phyloP scores from a whole-genome alignment of 2,797 vertebrate genomes.

The Trachops cirrhosus region DNA sequence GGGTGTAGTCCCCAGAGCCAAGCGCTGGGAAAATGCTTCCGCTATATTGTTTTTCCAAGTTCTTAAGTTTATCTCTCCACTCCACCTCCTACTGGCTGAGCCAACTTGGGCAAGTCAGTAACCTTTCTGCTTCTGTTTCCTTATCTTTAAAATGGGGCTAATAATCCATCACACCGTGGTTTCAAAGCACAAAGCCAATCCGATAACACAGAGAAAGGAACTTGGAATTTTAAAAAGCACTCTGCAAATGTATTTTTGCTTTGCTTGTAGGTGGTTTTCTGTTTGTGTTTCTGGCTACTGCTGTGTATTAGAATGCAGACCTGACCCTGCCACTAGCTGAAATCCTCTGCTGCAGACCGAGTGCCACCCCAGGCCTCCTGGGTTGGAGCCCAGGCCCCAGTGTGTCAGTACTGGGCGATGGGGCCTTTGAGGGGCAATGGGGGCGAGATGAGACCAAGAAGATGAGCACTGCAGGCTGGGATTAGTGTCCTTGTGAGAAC shows the following conservation, averaged over 20 bases:
- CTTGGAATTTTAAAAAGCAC: conserved; percentile 14
- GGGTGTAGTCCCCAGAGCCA: not conserved
- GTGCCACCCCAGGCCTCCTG: not conserved
- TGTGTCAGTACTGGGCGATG: not conserved
- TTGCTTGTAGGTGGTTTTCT: not conserved
- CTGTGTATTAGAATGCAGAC: not conserved
- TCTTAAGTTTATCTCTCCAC: not conserved
- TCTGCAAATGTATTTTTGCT: not conserved
- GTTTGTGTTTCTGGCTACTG: not conserved
- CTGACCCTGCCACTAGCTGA: not conserved
- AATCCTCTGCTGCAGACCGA: not conserved
- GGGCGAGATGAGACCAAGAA: not conserved
- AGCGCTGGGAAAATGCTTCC: not conserved
- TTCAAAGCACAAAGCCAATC: not conserved
- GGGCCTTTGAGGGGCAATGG: not conserved
- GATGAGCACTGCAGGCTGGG: rapidly evolving
- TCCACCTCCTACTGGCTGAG: not conserved
- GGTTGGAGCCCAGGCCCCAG: not conserved
- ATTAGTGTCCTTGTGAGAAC: not conserved
- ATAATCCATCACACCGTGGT: not conserved
- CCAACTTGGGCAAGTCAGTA: not conserved
- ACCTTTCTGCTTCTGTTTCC: not conserved
- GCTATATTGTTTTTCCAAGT: not conserved
- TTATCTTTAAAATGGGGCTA: not conserved
- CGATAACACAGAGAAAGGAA: not conserved